Base-by-base conservation (phyloP, 2,888 invertebrate genomes). In the Pseudeuparius sepicola region DNA sequence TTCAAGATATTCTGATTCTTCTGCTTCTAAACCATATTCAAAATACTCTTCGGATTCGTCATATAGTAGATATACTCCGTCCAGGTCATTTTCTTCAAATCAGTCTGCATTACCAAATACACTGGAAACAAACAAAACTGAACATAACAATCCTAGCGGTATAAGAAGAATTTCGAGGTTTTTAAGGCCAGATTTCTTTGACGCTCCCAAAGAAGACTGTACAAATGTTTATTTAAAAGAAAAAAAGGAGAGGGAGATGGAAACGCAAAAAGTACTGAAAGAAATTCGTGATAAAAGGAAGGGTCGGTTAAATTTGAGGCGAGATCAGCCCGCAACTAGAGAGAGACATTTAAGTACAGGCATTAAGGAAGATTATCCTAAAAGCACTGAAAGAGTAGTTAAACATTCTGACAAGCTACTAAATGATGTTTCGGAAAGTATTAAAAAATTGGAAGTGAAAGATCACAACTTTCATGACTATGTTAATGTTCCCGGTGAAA, bases 161-260 rank as follows among this genome's bases (percentile, higher is more conserved):
- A 35, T 44, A 25, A 72, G 76, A 31, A 70, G 78, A 42, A 71
- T 80, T 37, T 81, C 80, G 5, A 65, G 86, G 37, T 85, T 84
- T 59, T 61, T 86, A 37, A 68, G 85, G 16, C 79, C 84, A 1
- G 85, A 86, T 57, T 84, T 84, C 55, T 82, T 76, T 53, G 82
- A 84, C 43, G 64, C 75, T 2, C 67, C 70, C 3, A 56, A 57
- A 44, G 72, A 49, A 26, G 82, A 82, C 48, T n/a, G n/a, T n/a
- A n/a, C n/a, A n/a, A 78, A 71, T 51, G 64, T 71, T 13, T 75
- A 75, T 51, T 67, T 71, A 2, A 68, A 71, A 54, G 71, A 74
- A 52, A 67, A 70, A 46, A 71, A 71, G 43, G 68, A 78, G 56
- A 68, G 79, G 47, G 73, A 83, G 59, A 61, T 79, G 49, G 71